Conservation (phyloP, 1,140 invertebrate genomes). For the Dufourea novaeangliae region DNA sequence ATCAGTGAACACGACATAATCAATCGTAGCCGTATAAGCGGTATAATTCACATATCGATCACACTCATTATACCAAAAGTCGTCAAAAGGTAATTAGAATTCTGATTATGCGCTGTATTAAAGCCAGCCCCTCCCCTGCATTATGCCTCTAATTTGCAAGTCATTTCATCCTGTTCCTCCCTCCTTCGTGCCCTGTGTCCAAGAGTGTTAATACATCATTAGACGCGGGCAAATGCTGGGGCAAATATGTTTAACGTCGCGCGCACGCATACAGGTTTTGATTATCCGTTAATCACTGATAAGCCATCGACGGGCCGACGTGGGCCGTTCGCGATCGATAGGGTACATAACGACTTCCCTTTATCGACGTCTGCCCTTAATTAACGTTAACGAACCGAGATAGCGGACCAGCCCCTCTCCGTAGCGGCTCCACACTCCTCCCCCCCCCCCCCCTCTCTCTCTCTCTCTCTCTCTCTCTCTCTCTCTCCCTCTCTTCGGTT, state of each 20-base stretch:
- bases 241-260: constrained; percentile 14
- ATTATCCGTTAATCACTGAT: constrained; percentile 54
- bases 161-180: background rate
- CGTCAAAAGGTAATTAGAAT: background rate
- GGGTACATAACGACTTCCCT: constrained; percentile 48
- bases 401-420: constrained; percentile 35
- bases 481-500: constrained; percentile 10
- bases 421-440: background rate
- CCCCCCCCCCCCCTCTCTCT: no score
- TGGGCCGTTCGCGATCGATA: constrained; percentile 35
- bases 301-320: constrained; percentile 41
- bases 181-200: background rate
- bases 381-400: constrained; percentile 57
- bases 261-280: constrained; percentile 34
- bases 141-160: background rate
- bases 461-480: no score
- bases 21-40: background rate
- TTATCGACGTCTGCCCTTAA: constrained; percentile 53
- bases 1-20: background rate
- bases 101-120: background rate
- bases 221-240: background rate
- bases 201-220: constrained; percentile 40
- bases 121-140: background rate
- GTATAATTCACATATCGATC: background rate
- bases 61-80: background rate